Evolutionary conservation across 2,888 invertebrate genomes (phyloP).

Genomic region (Leptopilina drosophilae): DNA sequence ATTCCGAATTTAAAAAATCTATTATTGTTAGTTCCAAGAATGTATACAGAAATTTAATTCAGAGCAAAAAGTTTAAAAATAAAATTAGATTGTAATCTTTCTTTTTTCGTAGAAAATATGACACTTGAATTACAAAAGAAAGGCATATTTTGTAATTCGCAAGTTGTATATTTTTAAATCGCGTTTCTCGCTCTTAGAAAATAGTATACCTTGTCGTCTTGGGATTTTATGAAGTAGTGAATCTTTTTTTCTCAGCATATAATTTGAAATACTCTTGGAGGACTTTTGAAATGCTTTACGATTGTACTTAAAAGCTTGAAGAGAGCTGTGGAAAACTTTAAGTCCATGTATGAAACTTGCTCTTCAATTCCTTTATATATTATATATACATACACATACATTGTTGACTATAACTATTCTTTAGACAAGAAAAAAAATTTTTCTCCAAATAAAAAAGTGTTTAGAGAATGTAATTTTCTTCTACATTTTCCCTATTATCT

Average conservation of each 20-base stretch:
- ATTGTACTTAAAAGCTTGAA: constrained; percentile 10
- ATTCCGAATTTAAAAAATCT: too few species aligned
- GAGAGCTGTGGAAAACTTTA: constrained; percentile 24
- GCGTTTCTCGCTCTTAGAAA: neutral
- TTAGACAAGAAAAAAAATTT: neutral
- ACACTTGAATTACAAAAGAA: too few species aligned
- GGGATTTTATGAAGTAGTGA: neutral
- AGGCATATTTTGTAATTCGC: too few species aligned
- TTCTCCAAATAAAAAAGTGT: neutral
- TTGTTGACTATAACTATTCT: neutral
- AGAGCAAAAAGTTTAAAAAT: too few species aligned
- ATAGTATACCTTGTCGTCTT: neutral
- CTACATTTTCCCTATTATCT: neutral
- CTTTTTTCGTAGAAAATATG: too few species aligned
- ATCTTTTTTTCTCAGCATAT: neutral
- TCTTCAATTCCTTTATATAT: neutral
- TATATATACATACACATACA: too few species aligned
- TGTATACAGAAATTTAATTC: too few species aligned
- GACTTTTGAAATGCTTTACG: neutral
- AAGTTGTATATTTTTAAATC: neutral
- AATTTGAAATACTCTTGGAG: neutral
- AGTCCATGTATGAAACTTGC: neutral
- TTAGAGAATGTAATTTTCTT: neutral
- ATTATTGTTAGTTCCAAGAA: too few species aligned
- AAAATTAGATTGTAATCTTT: too few species aligned